Conservation (phyloP, 2,888 invertebrate genomes). For the Lysandra coridon region DNA sequence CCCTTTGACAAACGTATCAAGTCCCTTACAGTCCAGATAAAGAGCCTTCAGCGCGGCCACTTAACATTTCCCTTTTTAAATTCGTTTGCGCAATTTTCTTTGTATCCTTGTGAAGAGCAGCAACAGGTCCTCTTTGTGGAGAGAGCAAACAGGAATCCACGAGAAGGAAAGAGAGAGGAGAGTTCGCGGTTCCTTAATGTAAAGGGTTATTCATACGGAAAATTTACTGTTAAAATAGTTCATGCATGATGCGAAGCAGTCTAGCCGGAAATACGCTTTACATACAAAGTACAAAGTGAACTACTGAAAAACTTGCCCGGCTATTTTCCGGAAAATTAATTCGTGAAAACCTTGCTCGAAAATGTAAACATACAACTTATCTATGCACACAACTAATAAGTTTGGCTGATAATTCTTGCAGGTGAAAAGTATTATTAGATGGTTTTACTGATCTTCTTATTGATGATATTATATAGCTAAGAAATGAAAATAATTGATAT, state of each 20-base stretch:
- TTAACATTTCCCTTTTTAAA: neutral
- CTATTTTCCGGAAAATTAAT: neutral
- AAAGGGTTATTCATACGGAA: conserved; percentile 20
- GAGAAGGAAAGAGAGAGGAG: neutral
- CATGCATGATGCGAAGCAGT: conserved; percentile 14
- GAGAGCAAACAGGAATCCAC: neutral
- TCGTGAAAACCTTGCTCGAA: neutral
- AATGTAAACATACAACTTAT: no score
- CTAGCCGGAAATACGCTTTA: conserved; percentile 1
- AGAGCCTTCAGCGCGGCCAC: neutral
- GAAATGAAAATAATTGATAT: no score
- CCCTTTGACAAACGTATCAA: neutral
- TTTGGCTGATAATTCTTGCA: no score
- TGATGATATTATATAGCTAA: no score
- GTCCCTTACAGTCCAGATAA: neutral
- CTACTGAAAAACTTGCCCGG: neutral
- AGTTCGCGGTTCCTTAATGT: conserved; percentile 9
- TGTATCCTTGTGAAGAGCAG: conserved; percentile 18
- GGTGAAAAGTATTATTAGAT: no score
- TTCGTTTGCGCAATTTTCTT: conserved; percentile 18
- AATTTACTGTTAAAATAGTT: conserved; percentile 22
- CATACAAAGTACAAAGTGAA: conserved; percentile 11
- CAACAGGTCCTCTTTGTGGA: conserved; percentile 21
- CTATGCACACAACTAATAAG: no score
- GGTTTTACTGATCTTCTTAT: no score